Evolutionary conservation across 2,888 invertebrate genomes (phyloP).

Genomic region (Pachymerium ferrugineum): DNA sequence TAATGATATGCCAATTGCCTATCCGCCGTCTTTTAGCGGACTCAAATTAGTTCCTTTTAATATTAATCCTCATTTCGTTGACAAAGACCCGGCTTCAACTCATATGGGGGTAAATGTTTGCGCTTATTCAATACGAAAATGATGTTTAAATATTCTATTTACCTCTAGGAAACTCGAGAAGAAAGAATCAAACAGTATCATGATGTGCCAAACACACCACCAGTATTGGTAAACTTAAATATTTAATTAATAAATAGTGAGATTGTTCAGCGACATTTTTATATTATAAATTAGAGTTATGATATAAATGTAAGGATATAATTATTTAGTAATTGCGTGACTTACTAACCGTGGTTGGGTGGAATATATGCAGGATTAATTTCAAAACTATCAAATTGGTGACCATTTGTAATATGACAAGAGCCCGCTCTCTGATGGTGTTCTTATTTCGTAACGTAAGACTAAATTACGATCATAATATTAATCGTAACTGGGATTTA

Average conservation of each 20-base stretch:
- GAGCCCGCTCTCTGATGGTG: no score
- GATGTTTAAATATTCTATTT: background rate
- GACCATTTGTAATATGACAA: no score
- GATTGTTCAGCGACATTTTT: no score
- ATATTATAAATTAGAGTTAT: no score
- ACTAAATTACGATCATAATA: no score
- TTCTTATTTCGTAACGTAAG: no score
- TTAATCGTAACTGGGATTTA: background rate
- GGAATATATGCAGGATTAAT: no score
- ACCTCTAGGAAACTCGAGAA: constrained; percentile 62
- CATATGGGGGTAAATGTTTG: constrained; percentile 59
- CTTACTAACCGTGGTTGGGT: no score
- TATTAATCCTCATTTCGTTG: constrained; percentile 78
- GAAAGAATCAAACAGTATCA: constrained; percentile 65
- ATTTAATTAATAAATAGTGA: background rate
- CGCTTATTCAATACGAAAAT: background rate
- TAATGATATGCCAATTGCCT: constrained; percentile 83
- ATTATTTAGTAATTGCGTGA: no score
- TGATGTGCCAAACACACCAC: constrained; percentile 55
- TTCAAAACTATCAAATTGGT: no score
- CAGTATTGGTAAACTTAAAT: constrained; percentile 54
- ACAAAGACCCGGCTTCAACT: constrained; percentile 56
- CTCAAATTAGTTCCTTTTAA: constrained; percentile 71
- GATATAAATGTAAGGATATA: no score
- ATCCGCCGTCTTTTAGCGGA: constrained; percentile 67